These are phyloP conservation scores for Arctia plantaginis DNA, from an alignment of 2,888 invertebrate genomes.

Conservation along the genomic window DNA sequence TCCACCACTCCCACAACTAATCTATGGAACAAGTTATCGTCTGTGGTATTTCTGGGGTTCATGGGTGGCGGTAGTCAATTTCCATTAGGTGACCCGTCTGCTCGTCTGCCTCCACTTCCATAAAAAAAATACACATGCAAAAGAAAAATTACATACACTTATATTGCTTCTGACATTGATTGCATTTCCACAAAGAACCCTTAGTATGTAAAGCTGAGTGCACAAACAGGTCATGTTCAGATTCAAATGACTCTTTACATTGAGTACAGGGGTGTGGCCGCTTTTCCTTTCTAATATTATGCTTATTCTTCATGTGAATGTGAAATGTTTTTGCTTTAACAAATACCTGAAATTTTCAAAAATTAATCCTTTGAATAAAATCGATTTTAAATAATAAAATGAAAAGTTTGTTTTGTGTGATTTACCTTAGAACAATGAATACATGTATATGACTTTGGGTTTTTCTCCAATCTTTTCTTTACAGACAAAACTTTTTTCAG, in stretches of 20 bases:
- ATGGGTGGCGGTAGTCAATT: no score
- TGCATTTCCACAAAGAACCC: constrained; percentile 73
- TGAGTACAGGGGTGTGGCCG: constrained; percentile 65
- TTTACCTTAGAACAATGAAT: constrained; percentile 59
- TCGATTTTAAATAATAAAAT: background rate
- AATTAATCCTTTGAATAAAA: background rate
- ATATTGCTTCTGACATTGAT: constrained; percentile 82
- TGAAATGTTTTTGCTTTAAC: constrained; percentile 56
- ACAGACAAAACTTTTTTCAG: background rate
- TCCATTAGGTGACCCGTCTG: no score
- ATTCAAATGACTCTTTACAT: constrained; percentile 80
- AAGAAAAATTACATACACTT: constrained; percentile 64
- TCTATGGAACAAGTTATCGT: no score
- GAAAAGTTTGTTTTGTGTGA: background rate
- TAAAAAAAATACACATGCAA: background rate
- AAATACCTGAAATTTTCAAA: constrained; percentile 65
- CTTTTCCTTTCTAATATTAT: constrained; percentile 35
- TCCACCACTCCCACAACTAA: no score
- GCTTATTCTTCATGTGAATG: constrained; percentile 60
- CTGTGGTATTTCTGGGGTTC: no score
- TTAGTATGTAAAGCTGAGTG: constrained; percentile 79
- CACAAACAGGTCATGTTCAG: constrained; percentile 79
- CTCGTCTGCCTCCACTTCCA: no score
- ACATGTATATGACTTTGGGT: constrained; percentile 44
- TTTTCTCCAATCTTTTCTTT: constrained; percentile 22